Evolutionary conservation across 2,113 vertebrate genomes (phyloP), one percentile per base, ranked within the genome.

Genomic region (Osmerus mordax): DNA sequence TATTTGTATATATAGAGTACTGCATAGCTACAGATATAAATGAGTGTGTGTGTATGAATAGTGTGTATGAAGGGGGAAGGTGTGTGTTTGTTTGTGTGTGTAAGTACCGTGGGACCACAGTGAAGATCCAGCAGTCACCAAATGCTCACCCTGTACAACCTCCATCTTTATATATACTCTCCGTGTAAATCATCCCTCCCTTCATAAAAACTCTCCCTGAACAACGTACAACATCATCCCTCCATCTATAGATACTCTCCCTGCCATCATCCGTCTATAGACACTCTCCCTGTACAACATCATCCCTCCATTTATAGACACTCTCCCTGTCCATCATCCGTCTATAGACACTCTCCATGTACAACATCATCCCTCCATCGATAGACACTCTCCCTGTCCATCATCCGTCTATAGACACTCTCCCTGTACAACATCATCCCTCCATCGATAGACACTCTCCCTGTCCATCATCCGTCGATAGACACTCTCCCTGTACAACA

Each of bases 61-160:
- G 2, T 78, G 78, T 81, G 81, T 79, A 36, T 79, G 76, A 41
- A 41, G 29, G 2, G 61, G 16, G 61, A 16, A 23, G 8, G 58
- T 53, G 69, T 70, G 29, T 58, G 54, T 19, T 21, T 64, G 29
- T 47, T 16, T 65, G 25, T 32, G 60, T 58, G 70, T 55, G 47
- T 23, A 53, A 70, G 53, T 54, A 14, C 53, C 3, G 53, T 3
- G 11, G 16, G 53, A 54, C 9, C 29, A 41, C 36, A 41, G 36
- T 41, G 36, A 41, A 41, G 36, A 41, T 41, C 36, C 36, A 41
- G 36, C 36, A 41, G 36, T 41, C 5, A 41, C 4, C 36, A 5
- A 1, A 41, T 41, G 36, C 4, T 41, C 36, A 41, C 36, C 36
- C 5, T 41, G 36, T 1, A 41, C 36, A 41, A 5, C 36, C 3